Evolutionary conservation across 2,113 vertebrate genomes (phyloP).

Genomic region (Pedetes capensis): DNA sequence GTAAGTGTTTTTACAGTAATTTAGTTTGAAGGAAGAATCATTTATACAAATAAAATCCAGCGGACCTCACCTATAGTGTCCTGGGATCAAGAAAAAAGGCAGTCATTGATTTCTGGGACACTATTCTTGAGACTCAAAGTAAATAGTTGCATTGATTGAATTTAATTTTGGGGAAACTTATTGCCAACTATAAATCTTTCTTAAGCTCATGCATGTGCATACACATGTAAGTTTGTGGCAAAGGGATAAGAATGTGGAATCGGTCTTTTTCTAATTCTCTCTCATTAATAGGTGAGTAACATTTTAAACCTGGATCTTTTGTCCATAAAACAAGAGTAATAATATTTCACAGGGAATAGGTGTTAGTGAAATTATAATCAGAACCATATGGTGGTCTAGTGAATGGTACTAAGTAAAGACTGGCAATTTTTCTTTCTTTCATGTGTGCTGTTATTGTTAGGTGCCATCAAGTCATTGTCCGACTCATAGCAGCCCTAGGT

Average conservation of each 20-base stretch:
- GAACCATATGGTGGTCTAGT: background rate
- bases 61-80: conserved; percentile 53
- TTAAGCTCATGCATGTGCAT: background rate
- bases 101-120: conserved; percentile 6
- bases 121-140: background rate
- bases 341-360: background rate
- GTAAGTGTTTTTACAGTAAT: conserved; percentile 78
- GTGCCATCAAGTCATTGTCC: too few species aligned
- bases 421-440: background rate
- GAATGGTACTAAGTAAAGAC: background rate
- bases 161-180: background rate
- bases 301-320: background rate
- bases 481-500: too few species aligned
- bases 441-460: background rate
- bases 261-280: background rate
- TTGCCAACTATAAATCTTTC: background rate
- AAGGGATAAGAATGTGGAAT: background rate
- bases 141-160: conserved; percentile 7
- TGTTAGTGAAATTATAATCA: background rate
- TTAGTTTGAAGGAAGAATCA: conserved; percentile 75
- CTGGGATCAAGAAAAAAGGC: background rate
- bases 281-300: background rate
- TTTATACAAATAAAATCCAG: conserved; percentile 73
- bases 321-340: background rate
- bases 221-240: background rate